phyloP scores from a whole-genome alignment of 2,113 vertebrate genomes.

The Megaceryle torquata region DNA sequence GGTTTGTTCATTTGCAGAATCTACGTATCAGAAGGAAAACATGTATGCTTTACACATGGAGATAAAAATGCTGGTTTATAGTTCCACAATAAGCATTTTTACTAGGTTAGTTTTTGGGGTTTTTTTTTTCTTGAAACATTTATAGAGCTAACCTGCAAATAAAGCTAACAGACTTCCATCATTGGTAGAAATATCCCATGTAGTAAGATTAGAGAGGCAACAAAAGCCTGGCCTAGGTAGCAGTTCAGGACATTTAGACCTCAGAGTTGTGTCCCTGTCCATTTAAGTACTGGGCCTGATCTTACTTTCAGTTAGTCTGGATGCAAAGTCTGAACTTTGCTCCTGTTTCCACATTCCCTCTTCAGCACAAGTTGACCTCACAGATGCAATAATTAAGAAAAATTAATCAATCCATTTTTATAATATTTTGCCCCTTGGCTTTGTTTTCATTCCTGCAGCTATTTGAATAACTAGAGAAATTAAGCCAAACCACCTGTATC shows the following conservation, averaged over 20 bases:
- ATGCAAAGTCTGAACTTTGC: background rate
- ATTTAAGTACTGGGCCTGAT: background rate
- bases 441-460: slow-evolving; percentile 36
- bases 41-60: background rate
- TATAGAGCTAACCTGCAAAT: background rate
- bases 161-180: background rate
- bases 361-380: background rate
- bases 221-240: background rate
- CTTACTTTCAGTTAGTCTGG: background rate
- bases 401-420: background rate
- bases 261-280: background rate
- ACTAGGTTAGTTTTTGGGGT: background rate
- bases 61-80: background rate
- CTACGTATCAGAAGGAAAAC: background rate
- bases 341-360: background rate
- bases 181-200: background rate
- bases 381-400: slow-evolving; percentile 2
- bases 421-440: slow-evolving; percentile 38
- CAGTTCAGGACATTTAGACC: background rate
- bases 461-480: background rate
- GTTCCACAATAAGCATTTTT: background rate
- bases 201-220: background rate
- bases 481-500: slow-evolving; percentile 29
- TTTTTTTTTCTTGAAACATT: background rate
- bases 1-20: background rate